These are phyloP conservation scores for Macrostomum lignano DNA, from an alignment of 1,140 invertebrate species.

Conservation along the genomic window DNA sequence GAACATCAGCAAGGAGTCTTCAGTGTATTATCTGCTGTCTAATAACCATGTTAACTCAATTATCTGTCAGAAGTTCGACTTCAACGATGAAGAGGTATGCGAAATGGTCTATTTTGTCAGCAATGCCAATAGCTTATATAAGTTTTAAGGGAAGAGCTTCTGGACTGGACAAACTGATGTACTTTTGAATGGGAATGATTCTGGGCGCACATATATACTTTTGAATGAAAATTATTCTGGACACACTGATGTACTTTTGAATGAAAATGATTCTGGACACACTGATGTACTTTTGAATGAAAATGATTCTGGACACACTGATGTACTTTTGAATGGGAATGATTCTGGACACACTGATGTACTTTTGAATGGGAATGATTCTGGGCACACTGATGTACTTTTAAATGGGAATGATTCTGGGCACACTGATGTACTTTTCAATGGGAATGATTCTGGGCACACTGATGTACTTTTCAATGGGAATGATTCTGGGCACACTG, in stretches of 20 bases:
- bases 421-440: too few relatives aligned
- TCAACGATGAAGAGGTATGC: slow-evolving; percentile 69
- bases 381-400: too few relatives aligned
- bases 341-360: too few relatives aligned
- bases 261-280: not conserved
- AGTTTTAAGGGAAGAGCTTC: not conserved
- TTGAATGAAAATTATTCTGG: not conserved
- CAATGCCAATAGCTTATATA: not conserved
- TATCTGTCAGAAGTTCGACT: slow-evolving; percentile 96
- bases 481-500: too few relatives aligned
- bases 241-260: not conserved
- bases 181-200: not conserved
- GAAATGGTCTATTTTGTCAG: slow-evolving; percentile 3
- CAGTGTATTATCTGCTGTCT: slow-evolving; percentile 90
- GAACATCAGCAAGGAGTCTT: slow-evolving; percentile 92
- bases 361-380: too few relatives aligned
- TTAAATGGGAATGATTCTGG: too few relatives aligned
- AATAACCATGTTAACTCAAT: slow-evolving; percentile 99
- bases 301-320: not conserved
- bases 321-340: not conserved
- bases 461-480: too few relatives aligned
- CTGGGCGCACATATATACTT: not conserved
- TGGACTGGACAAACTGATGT: not conserved
- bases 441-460: too few relatives aligned
- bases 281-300: not conserved